Base-by-base conservation (phyloP, 2,113 vertebrate species). In the Prionailurus bengalensis region DNA sequence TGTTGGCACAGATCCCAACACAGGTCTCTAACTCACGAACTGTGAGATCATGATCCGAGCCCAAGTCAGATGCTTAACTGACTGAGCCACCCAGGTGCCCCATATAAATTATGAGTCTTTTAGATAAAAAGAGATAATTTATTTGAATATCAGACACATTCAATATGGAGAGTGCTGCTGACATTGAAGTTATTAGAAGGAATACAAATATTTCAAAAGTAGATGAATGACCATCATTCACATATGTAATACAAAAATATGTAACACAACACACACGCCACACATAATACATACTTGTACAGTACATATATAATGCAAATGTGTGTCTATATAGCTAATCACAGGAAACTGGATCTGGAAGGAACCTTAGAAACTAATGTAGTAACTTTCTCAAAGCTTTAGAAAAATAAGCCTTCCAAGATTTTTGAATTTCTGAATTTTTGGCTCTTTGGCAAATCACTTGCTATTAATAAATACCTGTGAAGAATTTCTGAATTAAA, bases 401-500 rank as follows among this genome's bases (percentile, higher is more conserved):
- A 23, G n/a, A 16, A 93, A 76, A 73, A 89, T 53, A 79, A 61
- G 23, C 70, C 4, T 92, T 95, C 74, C 29, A 89, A 14, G 45
- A 79, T 36, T 76, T 33, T n/a, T n/a, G 33, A 68, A 65, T 80
- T 90, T 97, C 65, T 96, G 86, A 95, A 13, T 53, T 85, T 89
- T 55, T 90, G 15, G 1, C 27, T 21, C 82, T 86, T 91, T 80
- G 45, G 33, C 36, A 80, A 95, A 70, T 93, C 3, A 3, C 71
- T 89, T 89, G 45, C 10, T 12, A 33, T 76, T 95, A 79, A 61
- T 95, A 70, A 97, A 97, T 83, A 84, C 15, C 78, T 39, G 7
- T 81, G 29, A 86, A 97, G 95, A 97, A 95, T 96, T 97, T 97
- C 95, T 65, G 55, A 95, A 92, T 81, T 94, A 68, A 9, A 97